Conservation (phyloP, 2,113 vertebrate species). For the Dasyornis broadbenti region DNA sequence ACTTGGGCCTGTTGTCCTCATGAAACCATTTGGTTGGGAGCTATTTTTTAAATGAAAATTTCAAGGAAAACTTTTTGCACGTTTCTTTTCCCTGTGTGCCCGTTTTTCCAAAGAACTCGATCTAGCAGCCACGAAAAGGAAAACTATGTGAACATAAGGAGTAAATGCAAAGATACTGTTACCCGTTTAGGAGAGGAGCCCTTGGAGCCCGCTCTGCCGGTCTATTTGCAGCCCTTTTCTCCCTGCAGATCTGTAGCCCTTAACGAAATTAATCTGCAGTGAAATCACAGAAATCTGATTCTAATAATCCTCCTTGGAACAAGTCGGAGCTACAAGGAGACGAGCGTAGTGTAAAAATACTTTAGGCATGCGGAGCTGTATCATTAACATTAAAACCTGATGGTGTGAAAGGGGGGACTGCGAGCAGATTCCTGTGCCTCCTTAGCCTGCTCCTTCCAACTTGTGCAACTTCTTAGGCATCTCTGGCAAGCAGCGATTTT, state of each 20-base stretch:
- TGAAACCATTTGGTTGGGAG: neutral
- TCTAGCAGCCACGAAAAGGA: neutral
- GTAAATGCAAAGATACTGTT: neutral
- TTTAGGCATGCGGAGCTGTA: neutral
- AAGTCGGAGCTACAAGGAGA: neutral
- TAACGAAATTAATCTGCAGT: conserved; percentile 33
- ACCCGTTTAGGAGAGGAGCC: neutral
- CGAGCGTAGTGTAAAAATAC: conserved; percentile 14
- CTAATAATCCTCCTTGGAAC: conserved; percentile 10
- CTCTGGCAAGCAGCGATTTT: neutral
- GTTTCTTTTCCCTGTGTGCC: neutral
- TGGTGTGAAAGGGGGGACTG: neutral
- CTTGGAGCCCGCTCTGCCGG: neutral
- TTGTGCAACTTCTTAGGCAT: neutral
- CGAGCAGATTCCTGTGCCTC: neutral
- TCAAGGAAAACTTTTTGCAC: neutral
- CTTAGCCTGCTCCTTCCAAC: neutral
- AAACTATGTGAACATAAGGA: neutral
- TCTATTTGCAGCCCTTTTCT: neutral
- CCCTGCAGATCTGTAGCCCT: neutral
- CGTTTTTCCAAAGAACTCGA: neutral
- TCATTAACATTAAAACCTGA: conserved; percentile 27
- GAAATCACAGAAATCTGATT: conserved; percentile 58
- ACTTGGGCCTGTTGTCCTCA: neutral
- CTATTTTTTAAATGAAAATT: neutral